Evolutionary conservation across 2,797 vertebrate species (phyloP).

Genomic region (Gymnopithys bicolor): DNA sequence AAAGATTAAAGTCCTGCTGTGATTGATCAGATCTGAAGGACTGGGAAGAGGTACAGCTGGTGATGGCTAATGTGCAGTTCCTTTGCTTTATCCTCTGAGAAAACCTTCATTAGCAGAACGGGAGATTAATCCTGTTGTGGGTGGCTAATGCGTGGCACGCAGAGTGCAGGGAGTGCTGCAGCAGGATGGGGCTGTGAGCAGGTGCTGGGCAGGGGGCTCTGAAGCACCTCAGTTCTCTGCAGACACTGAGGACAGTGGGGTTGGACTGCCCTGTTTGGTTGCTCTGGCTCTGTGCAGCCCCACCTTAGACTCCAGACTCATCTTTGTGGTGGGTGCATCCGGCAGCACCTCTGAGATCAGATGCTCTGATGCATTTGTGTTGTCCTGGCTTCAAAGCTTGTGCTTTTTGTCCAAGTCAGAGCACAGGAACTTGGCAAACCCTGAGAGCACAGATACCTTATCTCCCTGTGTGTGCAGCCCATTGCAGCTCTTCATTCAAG

Average conservation of each 20-base stretch:
- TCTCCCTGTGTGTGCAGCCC: accelerated
- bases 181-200: neutral
- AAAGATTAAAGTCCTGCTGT: neutral
- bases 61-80: neutral
- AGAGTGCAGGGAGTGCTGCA: neutral
- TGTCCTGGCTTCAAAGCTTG: neutral
- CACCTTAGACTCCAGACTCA: neutral
- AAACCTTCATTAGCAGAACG: neutral
- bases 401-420: neutral
- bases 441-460: neutral
- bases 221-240: neutral
- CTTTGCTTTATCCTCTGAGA: neutral
- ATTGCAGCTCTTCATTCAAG: neutral
- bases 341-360: neutral
- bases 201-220: neutral
- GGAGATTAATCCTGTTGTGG: neutral
- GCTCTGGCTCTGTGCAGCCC: neutral
- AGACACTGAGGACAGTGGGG: neutral
- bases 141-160: neutral
- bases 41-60: neutral
- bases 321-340: neutral
- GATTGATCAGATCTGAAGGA: neutral
- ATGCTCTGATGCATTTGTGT: neutral
- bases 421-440: neutral
- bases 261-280: neutral